Conservation (phyloP, 1,140 invertebrate genomes). For the Stegodyphus dumicola region DNA sequence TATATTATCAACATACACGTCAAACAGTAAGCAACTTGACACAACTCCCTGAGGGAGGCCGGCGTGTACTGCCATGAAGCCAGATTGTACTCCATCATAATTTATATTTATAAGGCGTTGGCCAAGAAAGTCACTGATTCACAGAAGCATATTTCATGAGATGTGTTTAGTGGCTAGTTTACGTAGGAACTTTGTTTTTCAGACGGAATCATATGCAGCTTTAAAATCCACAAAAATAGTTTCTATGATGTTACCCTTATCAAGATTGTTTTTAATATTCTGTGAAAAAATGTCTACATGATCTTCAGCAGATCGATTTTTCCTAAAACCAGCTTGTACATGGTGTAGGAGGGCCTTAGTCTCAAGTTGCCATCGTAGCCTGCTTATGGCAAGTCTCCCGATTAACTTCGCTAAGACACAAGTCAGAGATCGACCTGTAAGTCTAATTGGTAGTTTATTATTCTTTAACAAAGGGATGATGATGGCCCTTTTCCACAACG, state of each 20-base stretch:
- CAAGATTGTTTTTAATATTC: slow-evolving; percentile 14
- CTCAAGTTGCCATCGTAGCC: slow-evolving; percentile 8
- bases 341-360: not conserved
- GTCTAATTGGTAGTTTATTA: not conserved
- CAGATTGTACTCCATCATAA: not conserved
- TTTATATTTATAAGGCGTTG: slow-evolving; percentile 8
- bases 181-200: slow-evolving; percentile 7
- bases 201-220: not conserved
- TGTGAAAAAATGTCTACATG: slow-evolving; percentile 4
- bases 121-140: not conserved
- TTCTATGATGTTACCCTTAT: slow-evolving; percentile 7
- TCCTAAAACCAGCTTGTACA: slow-evolving; percentile 5
- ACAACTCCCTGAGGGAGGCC: not conserved
- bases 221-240: slow-evolving; percentile 36
- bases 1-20: slow-evolving; percentile 3
- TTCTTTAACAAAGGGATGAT: not conserved
- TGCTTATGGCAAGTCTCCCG: not conserved
- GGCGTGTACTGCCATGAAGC: not conserved
- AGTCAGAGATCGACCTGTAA: slow-evolving; percentile 5
- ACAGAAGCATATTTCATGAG: not conserved
- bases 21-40: slow-evolving; percentile 5
- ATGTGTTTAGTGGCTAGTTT: slow-evolving; percentile 15
- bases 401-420: not conserved
- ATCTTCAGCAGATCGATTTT: not conserved
- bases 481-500: not conserved